Evolutionary conservation across 2,888 invertebrate genomes (phyloP).

Genomic region (Polyommatus icarus): DNA sequence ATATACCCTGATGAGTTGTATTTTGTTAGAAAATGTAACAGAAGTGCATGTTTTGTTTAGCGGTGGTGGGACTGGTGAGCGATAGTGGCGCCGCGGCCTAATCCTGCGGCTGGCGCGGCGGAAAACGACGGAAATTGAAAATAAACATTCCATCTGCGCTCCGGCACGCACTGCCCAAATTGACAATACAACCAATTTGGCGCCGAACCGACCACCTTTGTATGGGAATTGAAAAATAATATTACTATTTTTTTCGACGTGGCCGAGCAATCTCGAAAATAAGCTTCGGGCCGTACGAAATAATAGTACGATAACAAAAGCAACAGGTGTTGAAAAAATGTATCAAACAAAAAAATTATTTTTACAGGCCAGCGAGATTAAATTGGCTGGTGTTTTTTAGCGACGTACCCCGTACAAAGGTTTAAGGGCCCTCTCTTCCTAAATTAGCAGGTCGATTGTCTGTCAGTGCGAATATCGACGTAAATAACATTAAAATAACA

Average conservation of each 20-base stretch:
- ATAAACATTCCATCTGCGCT: slow-evolving; percentile 79
- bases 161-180: slow-evolving; percentile 80
- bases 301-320: slow-evolving; percentile 34
- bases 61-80: slow-evolving; percentile 41
- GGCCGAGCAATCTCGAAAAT: slow-evolving; percentile 73
- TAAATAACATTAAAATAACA: too few relatives aligned
- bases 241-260: slow-evolving; percentile 70
- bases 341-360: not conserved
- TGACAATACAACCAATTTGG: slow-evolving; percentile 81
- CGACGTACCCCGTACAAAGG: not conserved
- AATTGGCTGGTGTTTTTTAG: not conserved
- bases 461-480: too few relatives aligned
- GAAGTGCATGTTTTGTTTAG: slow-evolving; percentile 39
- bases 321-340: slow-evolving; percentile 33
- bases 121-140: slow-evolving; percentile 80
- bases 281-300: slow-evolving; percentile 56
- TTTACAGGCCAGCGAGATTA: slow-evolving; percentile 12
- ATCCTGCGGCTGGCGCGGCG: slow-evolving; percentile 70
- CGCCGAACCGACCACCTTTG: slow-evolving; percentile 78
- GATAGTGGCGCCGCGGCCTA: slow-evolving; percentile 65
- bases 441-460: too few relatives aligned
- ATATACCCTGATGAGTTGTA: not conserved
- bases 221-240: slow-evolving; percentile 81
- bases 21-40: not conserved
- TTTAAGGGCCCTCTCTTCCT: too few relatives aligned